Evolutionary conservation across 2,888 invertebrate genomes (phyloP).

Genomic region (Rhopalosiphum nymphaeae): DNA sequence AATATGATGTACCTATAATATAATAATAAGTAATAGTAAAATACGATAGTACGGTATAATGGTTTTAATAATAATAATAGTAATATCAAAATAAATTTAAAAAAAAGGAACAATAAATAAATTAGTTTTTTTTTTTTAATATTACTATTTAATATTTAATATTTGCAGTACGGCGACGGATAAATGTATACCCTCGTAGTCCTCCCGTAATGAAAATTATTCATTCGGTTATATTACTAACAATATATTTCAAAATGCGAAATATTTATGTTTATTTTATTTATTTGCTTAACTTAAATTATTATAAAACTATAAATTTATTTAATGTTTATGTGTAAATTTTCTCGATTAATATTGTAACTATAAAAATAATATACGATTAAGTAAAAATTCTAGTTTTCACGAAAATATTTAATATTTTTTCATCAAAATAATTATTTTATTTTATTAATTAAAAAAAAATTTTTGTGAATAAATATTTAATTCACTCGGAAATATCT

Average conservation of each 20-base stretch:
- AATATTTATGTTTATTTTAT: not conserved
- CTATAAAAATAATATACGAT: not conserved
- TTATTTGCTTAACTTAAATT: not conserved
- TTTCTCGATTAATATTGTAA: not conserved
- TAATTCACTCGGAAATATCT: not conserved
- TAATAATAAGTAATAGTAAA: not conserved
- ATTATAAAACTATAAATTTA: not conserved
- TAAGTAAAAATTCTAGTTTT: not conserved
- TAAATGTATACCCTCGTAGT: constrained; percentile 54
- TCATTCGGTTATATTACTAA: not conserved
- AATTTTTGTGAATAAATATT: not conserved
- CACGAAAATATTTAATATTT: not conserved
- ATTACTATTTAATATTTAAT: not conserved
- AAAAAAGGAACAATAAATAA: not conserved
- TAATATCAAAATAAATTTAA: not conserved
- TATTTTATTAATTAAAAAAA: not conserved
- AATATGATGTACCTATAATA: not conserved
- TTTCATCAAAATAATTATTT: not conserved
- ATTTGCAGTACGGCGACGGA: constrained; percentile 56
- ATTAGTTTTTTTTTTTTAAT: not conserved
- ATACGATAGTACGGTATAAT: not conserved
- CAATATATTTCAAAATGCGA: not conserved
- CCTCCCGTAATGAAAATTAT: constrained; percentile 58
- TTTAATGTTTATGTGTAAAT: not conserved
- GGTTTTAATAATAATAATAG: not conserved